Evolutionary conservation across 64 coral and sea anemone genomes (phyloP).

Genomic region (Stichodactyla helianthus): DNA sequence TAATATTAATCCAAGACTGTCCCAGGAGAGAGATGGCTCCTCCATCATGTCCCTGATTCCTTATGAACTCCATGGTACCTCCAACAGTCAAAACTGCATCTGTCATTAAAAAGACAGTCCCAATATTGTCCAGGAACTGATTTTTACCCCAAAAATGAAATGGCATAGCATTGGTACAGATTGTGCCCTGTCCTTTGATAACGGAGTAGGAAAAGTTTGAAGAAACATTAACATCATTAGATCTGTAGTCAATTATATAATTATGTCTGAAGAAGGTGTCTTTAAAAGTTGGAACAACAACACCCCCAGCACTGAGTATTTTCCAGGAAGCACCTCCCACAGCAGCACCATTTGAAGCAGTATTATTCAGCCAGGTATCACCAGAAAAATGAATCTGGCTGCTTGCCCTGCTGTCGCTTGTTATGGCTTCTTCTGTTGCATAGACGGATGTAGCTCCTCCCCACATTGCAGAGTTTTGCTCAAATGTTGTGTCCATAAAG

Average conservation of each 20-base stretch:
- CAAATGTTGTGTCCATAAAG: constrained; percentile 50
- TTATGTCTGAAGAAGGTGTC: constrained; percentile 54
- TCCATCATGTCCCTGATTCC: constrained; percentile 64
- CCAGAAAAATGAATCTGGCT: constrained; percentile 35
- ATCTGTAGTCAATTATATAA: constrained; percentile 40
- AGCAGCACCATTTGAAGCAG: constrained; percentile 70
- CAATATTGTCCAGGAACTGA: constrained; percentile 34
- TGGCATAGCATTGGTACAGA: constrained; percentile 66
- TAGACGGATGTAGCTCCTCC: constrained; percentile 64
- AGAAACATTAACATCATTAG: neutral
- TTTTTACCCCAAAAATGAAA: constrained; percentile 37
- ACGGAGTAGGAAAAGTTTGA: constrained; percentile 21
- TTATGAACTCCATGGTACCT: constrained; percentile 41
- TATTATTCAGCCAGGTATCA: constrained; percentile 42
- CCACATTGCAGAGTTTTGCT: constrained; percentile 42
- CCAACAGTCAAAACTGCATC: constrained; percentile 52
- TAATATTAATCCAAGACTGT: constrained; percentile 20
- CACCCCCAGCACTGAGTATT: constrained; percentile 18
- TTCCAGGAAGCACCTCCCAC: constrained; percentile 49
- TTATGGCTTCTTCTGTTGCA: constrained; percentile 16
- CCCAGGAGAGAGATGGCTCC: constrained; percentile 74
- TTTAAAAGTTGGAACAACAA: constrained; percentile 17
- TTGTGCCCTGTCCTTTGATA: constrained; percentile 64
- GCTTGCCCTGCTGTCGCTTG: neutral
- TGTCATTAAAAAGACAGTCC: constrained; percentile 64